Base-by-base conservation (phyloP, 2,113 vertebrate species). In the Corythaixoides concolor region DNA sequence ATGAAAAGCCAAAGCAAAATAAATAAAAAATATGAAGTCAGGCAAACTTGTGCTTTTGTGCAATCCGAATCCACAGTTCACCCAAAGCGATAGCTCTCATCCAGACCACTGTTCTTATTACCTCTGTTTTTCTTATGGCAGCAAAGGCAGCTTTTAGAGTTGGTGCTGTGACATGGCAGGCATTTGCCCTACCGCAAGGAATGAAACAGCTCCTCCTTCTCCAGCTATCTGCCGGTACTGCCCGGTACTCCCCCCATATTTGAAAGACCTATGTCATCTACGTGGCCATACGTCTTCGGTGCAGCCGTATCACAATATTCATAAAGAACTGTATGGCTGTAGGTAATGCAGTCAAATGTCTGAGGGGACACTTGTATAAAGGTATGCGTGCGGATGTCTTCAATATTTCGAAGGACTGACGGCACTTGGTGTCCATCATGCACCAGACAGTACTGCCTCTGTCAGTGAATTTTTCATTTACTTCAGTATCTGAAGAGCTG, bases 211-310 rank as follows among this genome's bases (percentile, higher is more conserved):
- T 85, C 43, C 37, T 73, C 70, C 69, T 81, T 35, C 41, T 55
- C 5, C 55, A 63, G 28, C 43, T 30, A 5, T 2, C 37, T 66
- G n/a, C 26, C 22, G 2, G 43, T 4, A 13, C 62, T 76, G 52
- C 63, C 47, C 15, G 1, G 21, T 7, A 9, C n/a, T 17, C 27
- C 22, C 4, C n/a, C 39, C 17, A 5, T 7, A 15, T 15, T 33
- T 55, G 39, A 66, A 76, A 66, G 58, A n/a, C 56, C 27, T 8
- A 2, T 4, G 6, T 11, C 50, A 59, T 15, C 55, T 2, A 0
- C 12, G 55, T 6, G 37, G 12, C 24, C 5, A 0, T 8, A 10
- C 0, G 2, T 20, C 67, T 64, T 64, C 50, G 15, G 19, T 8
- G 26, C 49, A 47, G n/a, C 9, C 18, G 26, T 15, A 30, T 26